These are phyloP conservation scores for Micromussa lordhowensis DNA, from an alignment of 92 coral and sea anemone species.

Conservation along the genomic window DNA sequence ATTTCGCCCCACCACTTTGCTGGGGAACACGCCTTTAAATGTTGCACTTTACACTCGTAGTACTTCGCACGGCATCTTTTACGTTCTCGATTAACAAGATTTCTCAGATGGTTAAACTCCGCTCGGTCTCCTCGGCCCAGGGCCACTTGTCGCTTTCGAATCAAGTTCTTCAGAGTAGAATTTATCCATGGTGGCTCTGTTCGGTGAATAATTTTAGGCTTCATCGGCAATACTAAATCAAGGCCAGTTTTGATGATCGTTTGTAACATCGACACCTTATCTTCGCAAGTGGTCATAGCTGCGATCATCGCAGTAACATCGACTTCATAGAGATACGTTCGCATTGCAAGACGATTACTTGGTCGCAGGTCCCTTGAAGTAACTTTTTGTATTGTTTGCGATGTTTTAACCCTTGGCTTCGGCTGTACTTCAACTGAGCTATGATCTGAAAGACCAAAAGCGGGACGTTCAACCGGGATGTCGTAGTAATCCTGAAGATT, in stretches of 20 bases:
- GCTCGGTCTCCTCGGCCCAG: no score
- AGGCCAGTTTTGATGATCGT: conserved; percentile 45
- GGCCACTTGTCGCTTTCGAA: no score
- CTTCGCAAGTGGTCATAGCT: conserved; percentile 26
- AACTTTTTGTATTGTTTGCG: conserved; percentile 4
- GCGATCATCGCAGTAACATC: conserved; percentile 5
- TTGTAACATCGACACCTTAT: conserved; percentile 8
- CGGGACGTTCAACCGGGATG: conserved; percentile 13
- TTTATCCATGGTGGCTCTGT: no score
- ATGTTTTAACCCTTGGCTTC: neutral
- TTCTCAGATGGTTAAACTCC: neutral
- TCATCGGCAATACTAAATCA: conserved; percentile 31
- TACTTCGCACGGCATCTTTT: no score
- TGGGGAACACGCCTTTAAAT: no score
- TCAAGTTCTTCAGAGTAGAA: no score
- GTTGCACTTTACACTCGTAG: no score
- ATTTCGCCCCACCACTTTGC: no score
- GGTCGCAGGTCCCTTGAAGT: conserved; percentile 54
- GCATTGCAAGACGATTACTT: conserved; percentile 51
- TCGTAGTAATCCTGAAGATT: conserved; percentile 26
- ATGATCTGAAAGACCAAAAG: conserved; percentile 49
- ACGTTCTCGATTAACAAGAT: neutral
- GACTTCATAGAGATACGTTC: conserved; percentile 42
- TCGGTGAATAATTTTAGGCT: no score
- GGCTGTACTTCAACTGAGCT: conserved; percentile 43